Percentiles rank a stretch among this genome's conserved stretches.
These are phyloP conservation scores for Microctonus brassicae DNA, from an alignment of 2,888 invertebrate genomes.

Conservation along the genomic window DNA sequence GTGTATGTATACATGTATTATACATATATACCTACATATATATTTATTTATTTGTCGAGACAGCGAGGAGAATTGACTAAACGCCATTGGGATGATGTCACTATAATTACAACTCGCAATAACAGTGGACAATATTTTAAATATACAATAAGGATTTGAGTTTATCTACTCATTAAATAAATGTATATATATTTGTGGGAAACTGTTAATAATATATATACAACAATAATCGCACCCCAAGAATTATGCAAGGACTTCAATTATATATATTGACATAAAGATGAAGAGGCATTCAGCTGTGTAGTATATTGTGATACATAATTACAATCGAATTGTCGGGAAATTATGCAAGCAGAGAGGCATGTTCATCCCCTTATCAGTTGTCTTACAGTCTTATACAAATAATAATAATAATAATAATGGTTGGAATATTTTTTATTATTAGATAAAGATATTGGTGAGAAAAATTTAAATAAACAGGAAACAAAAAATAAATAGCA, in stretches of 20 bases:
- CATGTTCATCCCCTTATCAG: not conserved
- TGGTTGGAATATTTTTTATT: no score
- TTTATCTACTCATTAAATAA: slow-evolving; percentile 4
- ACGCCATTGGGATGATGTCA: slow-evolving; percentile 65
- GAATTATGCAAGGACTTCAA: not conserved
- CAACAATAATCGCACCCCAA: not conserved
- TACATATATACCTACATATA: slow-evolving; percentile 19
- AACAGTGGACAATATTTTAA: slow-evolving; percentile 31
- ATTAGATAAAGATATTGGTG: no score
- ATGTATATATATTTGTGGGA: not conserved
- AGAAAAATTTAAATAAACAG: not conserved
- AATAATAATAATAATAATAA: no score
- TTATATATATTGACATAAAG: no score
- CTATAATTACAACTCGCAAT: slow-evolving; percentile 66
- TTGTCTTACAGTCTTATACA: no score
- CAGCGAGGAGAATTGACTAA: slow-evolving; percentile 66
- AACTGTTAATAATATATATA: not conserved
- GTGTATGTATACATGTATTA: no score
- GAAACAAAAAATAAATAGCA: not conserved
- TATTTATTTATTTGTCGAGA: slow-evolving; percentile 19
- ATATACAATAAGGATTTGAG: slow-evolving; percentile 1
- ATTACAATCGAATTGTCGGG: not conserved
- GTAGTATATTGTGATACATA: not conserved
- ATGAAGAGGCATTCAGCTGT: not conserved
- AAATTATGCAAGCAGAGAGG: not conserved